Evolutionary conservation across 2,113 vertebrate species (phyloP).

Genomic region (Montifringilla adamsi): DNA sequence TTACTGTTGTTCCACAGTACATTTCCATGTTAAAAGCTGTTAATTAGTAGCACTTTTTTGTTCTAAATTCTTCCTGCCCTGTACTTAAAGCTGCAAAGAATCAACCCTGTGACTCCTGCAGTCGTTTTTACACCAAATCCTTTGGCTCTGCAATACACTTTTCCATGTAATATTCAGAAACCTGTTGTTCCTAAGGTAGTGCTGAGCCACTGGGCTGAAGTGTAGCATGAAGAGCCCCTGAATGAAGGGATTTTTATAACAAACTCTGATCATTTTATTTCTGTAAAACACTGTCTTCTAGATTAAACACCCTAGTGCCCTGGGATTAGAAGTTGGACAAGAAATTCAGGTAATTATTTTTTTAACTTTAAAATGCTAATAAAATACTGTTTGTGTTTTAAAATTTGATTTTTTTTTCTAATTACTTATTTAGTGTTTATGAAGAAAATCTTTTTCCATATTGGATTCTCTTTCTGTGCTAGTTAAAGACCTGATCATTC

Average conservation of each 20-base stretch:
- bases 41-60: background rate
- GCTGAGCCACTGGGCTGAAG: background rate
- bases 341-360: constrained; percentile 88
- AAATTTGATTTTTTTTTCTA: background rate
- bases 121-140: background rate
- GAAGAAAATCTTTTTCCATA: background rate
- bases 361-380: background rate
- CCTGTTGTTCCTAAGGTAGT: background rate
- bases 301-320: constrained; percentile 91
- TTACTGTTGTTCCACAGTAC: background rate
- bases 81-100: background rate
- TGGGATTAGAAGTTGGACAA: constrained; percentile 94
- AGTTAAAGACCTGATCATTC: background rate
- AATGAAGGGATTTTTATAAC: background rate
- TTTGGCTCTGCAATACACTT: background rate
- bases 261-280: background rate
- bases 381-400: background rate
- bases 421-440: background rate
- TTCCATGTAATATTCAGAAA: background rate
- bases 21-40: background rate
- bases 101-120: background rate
- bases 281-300: constrained; percentile 61
- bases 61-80: background rate
- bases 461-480: background rate
- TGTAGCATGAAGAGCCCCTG: background rate